These are phyloP conservation scores for Lepetodrilus schrolli DNA, from an alignment of 2,888 invertebrate genomes.

Conservation along the genomic window DNA sequence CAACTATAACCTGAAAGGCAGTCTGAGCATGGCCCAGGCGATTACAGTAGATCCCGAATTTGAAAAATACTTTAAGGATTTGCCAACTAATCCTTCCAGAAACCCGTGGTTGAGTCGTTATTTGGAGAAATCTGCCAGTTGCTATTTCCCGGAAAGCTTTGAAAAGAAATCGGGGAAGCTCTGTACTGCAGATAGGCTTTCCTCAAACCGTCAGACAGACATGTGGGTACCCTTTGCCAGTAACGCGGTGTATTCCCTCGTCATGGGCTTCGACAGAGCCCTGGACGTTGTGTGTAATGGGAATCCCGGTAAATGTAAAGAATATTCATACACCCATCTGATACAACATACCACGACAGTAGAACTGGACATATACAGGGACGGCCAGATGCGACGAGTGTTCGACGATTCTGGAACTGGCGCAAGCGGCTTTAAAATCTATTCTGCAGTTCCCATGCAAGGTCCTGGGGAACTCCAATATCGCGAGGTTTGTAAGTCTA, in stretches of 20 bases:
- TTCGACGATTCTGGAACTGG: slow-evolving; percentile 45
- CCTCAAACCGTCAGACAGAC: not conserved
- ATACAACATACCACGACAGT: slow-evolving; percentile 15
- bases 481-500: no score
- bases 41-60: not conserved
- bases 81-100: not conserved
- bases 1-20: not conserved
- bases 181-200: not conserved
- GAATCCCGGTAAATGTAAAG: slow-evolving; percentile 13
- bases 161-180: not conserved
- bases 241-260: not conserved
- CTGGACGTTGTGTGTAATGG: not conserved
- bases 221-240: slow-evolving; percentile 12
- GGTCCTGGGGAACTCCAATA: not conserved
- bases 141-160: slow-evolving; percentile 3
- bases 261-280: not conserved
- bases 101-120: not conserved
- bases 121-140: not conserved
- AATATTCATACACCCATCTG: not conserved
- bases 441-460: slow-evolving; percentile 29
- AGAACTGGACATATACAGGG: slow-evolving; percentile 36
- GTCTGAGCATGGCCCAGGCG: not conserved
- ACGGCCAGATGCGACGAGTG: slow-evolving; percentile 33
- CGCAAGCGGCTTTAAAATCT: slow-evolving; percentile 43
- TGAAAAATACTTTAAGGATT: not conserved